These are phyloP conservation scores for Mayetiola destructor DNA, from an alignment of 2,888 invertebrate species.

Conservation along the genomic window DNA sequence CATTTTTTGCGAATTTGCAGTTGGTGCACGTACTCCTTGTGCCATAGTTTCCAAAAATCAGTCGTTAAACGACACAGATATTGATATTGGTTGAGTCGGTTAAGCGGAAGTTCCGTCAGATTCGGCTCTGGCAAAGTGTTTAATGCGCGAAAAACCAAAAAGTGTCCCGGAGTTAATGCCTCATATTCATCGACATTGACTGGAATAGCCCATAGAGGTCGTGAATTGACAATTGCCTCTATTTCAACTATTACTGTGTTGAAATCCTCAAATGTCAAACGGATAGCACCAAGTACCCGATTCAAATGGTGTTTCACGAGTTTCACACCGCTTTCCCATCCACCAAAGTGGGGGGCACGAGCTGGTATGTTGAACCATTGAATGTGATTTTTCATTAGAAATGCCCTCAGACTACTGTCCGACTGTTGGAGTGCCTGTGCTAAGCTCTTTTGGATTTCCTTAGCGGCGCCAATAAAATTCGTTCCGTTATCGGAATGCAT, in stretches of 20 bases:
- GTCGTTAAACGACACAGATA: background rate
- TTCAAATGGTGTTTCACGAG: slow-evolving; percentile 23
- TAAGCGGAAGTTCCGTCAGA: background rate
- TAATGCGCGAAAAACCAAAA: slow-evolving; percentile 16
- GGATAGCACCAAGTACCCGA: slow-evolving; percentile 20
- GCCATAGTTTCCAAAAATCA: background rate
- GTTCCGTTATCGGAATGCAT: background rate
- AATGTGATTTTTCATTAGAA: background rate
- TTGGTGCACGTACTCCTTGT: background rate
- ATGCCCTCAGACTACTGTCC: background rate
- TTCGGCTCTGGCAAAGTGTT: slow-evolving; percentile 17
- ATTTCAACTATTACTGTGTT: slow-evolving; percentile 21
- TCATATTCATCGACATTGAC: slow-evolving; percentile 16
- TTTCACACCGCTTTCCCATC: slow-evolving; percentile 25
- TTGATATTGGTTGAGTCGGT: background rate
- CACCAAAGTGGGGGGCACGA: slow-evolving; percentile 24
- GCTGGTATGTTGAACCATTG: slow-evolving; percentile 24
- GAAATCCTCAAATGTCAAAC: slow-evolving; percentile 23
- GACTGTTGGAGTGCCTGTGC: background rate
- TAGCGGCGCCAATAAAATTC: background rate
- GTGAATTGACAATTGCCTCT: slow-evolving; percentile 23
- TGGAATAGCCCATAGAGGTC: slow-evolving; percentile 20
- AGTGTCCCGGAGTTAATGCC: slow-evolving; percentile 18
- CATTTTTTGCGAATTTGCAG: background rate
- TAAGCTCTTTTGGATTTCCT: background rate